Percentiles rank a stretch among this genome's conserved stretches.
These are phyloP conservation scores for Epinotia brunnichana DNA, from an alignment of 2,888 invertebrate species.

Conservation along the genomic window DNA sequence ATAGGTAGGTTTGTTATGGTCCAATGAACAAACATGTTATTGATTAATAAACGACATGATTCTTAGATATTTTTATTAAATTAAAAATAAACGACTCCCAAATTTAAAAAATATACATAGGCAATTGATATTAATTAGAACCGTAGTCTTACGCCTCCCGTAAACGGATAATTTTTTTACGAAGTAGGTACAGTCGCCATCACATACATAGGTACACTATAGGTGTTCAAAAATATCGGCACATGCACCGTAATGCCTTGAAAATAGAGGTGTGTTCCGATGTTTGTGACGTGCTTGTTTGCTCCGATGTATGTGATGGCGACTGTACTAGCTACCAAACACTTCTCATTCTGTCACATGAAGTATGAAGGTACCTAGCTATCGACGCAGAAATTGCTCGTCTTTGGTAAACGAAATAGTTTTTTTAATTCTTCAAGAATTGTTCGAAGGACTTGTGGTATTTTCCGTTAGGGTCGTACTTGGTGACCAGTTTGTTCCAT, in stretches of 20 bases:
- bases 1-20: neutral
- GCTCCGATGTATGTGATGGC: too few relatives aligned
- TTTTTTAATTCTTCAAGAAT: conserved; percentile 58
- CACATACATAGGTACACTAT: too few relatives aligned
- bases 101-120: neutral
- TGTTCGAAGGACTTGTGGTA: conserved; percentile 76
- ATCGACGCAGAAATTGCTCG: neutral
- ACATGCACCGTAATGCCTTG: too few relatives aligned
- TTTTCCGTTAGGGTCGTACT: conserved; percentile 85
- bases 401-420: neutral
- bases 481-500: conserved; percentile 79
- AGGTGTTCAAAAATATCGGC: too few relatives aligned
- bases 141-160: too few relatives aligned
- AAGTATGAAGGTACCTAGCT: neutral
- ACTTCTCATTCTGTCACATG: neutral
- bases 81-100: neutral
- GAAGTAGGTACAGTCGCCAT: too few relatives aligned
- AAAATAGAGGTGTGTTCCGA: too few relatives aligned
- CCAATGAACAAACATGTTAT: neutral
- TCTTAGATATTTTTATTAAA: conserved; percentile 6
- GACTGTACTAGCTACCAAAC: neutral
- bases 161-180: neutral
- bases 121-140: too few relatives aligned
- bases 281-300: too few relatives aligned
- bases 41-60: conserved; percentile 1